Percentiles rank a stretch among this genome's conserved stretches.
These are phyloP conservation scores for Eurois occulta DNA, from an alignment of 2,888 invertebrate genomes.

Conservation along the genomic window DNA sequence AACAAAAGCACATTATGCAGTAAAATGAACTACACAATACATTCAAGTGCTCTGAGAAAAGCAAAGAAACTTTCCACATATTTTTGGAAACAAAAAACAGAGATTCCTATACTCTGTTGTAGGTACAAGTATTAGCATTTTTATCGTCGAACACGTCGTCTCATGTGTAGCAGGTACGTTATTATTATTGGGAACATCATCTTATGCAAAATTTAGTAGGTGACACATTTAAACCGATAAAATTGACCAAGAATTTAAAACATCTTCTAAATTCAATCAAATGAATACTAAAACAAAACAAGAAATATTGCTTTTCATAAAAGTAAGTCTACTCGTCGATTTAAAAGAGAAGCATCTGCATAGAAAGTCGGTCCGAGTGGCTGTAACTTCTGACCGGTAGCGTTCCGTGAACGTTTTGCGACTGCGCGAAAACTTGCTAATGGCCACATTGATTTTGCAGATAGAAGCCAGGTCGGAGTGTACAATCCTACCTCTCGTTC, in stretches of 20 bases:
- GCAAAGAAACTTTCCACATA: constrained; percentile 53
- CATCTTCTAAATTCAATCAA: constrained; percentile 21
- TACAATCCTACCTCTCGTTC: constrained; percentile 85
- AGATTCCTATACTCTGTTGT: constrained; percentile 63
- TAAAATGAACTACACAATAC: constrained; percentile 27
- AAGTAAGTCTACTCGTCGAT: constrained; percentile 40
- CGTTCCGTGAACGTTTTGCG: constrained; percentile 84
- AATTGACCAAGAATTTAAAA: constrained; percentile 27
- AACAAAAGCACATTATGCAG: not conserved
- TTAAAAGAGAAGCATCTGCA: constrained; percentile 72
- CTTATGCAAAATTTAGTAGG: constrained; percentile 56
- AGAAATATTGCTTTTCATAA: not conserved
- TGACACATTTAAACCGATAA: constrained; percentile 49
- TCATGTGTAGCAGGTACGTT: constrained; percentile 66
- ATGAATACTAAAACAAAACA: constrained; percentile 21
- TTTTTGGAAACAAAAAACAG: constrained; percentile 60
- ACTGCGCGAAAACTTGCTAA: constrained; percentile 90
- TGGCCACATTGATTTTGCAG: constrained; percentile 91
- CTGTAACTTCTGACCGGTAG: constrained; percentile 84
- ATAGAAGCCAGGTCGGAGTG: constrained; percentile 89
- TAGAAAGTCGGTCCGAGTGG: constrained; percentile 69
- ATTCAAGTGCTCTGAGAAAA: constrained; percentile 26
- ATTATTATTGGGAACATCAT: constrained; percentile 65
- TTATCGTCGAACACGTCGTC: constrained; percentile 72
- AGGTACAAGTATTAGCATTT: constrained; percentile 73